Evolutionary conservation across 2,888 invertebrate genomes (phyloP), one percentile per base, ranked within the genome.

Genomic region (Scaptomyza caliginosa): DNA sequence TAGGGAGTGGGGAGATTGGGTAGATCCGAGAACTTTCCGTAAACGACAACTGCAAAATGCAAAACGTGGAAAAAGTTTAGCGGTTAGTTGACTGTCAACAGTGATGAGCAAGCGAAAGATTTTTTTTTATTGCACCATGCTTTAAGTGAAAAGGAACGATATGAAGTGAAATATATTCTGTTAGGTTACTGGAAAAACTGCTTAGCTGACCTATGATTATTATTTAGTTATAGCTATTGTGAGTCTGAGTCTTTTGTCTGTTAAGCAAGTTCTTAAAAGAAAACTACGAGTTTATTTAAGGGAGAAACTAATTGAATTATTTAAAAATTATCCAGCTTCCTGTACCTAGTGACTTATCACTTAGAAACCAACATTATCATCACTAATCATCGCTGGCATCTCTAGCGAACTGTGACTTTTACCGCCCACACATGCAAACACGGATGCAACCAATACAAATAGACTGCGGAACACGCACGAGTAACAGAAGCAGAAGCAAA

Each of bases 21-120:
- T 32, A 66, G 73, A 67, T 64, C 56, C 62, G 58, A 65, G 56
- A 46, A 49, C 62, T 67, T 64, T 68, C 77, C 77, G 81, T 74
- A 71, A 72, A 59, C 67, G 72, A 72, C 72, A 80, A 75, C 73
- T 74, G 71, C 79, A 76, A 78, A 79, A 79, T 79, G 81, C 77
- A 80, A 81, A 80, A 77, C 79, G 82, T 79, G 77, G 72, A 64
- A 64, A 72, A 69, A 65, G 59, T 45, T 74, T 59, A 65, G 68
- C 71, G 56, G 65, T 66, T 67, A 51, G 69, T 55, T 60, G 62
- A 68, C 57, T 73, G 73, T 52, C 64, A 66, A 63, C 71, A 78
- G 79, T 82, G 79, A 75, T 80, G 83, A 72, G 57, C 72, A 78
- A 72, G 46, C 58, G 57, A 63, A 63, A 68, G 81, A 68, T 73